Percentiles rank a stretch among this genome's conserved stretches.
phyloP scores from a whole-genome alignment of 2,113 vertebrate genomes.

The Muntiacus muntjak region DNA sequence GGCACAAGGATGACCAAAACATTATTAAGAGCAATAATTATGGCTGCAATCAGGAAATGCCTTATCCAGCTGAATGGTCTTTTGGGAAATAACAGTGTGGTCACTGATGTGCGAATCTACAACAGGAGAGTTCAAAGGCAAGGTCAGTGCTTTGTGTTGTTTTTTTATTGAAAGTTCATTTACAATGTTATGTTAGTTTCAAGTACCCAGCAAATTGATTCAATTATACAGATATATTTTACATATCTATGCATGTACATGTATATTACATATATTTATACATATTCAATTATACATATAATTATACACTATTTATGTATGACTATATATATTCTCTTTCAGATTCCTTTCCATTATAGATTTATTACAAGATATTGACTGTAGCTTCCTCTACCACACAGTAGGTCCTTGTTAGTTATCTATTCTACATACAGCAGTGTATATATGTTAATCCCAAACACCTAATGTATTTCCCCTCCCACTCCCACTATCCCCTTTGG shows the following conservation, averaged over 20 bases:
- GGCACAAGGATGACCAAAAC: slow-evolving; percentile 96
- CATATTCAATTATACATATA: not conserved
- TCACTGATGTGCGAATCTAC: slow-evolving; percentile 96
- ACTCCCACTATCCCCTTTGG: not conserved
- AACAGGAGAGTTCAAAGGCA: slow-evolving; percentile 45
- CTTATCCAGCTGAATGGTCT: slow-evolving; percentile 95
- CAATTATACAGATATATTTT: not conserved
- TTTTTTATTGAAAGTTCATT: not conserved
- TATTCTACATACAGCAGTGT: not conserved
- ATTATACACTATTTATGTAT: not conserved
- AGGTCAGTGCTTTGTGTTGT: not conserved
- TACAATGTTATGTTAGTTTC: not conserved
- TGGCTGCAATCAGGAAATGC: slow-evolving; percentile 89
- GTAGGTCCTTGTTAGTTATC: not conserved
- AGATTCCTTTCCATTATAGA: not conserved
- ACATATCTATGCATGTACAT: not conserved
- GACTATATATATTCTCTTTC: not conserved
- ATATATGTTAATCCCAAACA: not conserved
- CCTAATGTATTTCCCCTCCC: not conserved
- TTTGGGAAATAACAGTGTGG: slow-evolving; percentile 87
- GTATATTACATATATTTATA: not conserved
- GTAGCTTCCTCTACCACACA: not conserved
- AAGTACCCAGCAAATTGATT: not conserved
- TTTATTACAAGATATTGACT: not conserved
- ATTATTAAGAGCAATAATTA: slow-evolving; percentile 90